Evolutionary conservation across 2,113 vertebrate species (phyloP).

Genomic region (Protobothrops flavoviridis): DNA sequence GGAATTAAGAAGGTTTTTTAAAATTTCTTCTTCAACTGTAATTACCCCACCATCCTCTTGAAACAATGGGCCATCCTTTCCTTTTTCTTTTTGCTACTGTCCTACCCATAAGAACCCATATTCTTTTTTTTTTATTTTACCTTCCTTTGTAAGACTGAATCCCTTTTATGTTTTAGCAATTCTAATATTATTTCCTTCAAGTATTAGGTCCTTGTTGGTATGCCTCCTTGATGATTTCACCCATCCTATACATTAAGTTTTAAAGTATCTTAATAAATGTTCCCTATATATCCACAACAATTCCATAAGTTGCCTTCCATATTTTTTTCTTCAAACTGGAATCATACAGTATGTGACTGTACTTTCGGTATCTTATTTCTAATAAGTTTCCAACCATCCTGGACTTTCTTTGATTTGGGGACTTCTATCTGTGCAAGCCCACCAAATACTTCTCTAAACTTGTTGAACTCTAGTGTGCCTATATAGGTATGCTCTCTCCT

Average conservation of each 20-base stretch:
- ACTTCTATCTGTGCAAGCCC: not conserved
- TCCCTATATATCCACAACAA: not conserved
- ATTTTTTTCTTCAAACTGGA: not conserved
- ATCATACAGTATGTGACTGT: not conserved
- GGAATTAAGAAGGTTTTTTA: not conserved
- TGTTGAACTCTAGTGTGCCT: not conserved
- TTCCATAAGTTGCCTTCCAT: not conserved
- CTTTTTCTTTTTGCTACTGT: not conserved
- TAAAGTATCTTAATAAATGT: not conserved
- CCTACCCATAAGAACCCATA: not conserved
- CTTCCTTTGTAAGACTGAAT: not conserved
- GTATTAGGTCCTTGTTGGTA: not conserved
- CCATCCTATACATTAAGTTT: not conserved
- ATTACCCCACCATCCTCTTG: not conserved
- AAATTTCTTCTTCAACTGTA: not conserved
- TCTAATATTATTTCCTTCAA: not conserved
- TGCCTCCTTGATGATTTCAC: not conserved
- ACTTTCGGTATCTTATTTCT: not conserved
- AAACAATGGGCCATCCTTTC: not conserved
- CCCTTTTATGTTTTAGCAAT: not conserved
- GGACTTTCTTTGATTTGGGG: too few relatives aligned
- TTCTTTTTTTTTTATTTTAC: not conserved
- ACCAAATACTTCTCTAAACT: not conserved
- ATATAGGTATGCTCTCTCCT: not conserved
- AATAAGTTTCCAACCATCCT: not conserved